Conservation (phyloP, 2,113 vertebrate genomes). For the Ahaetulla prasina region DNA sequence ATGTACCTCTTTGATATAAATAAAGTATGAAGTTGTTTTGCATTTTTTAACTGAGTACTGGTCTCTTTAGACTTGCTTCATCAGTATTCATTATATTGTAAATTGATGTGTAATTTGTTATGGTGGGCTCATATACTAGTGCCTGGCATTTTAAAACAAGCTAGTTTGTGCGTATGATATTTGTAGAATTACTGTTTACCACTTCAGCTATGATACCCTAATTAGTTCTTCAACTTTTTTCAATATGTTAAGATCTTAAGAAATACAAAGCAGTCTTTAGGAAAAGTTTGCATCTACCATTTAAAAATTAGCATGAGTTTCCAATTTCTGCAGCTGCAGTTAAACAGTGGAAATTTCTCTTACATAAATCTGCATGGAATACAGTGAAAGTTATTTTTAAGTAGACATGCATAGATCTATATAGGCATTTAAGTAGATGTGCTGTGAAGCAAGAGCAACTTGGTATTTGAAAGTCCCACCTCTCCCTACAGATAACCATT, state of each 20-base stretch:
- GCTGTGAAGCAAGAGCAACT: neutral
- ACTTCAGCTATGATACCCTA: conserved; percentile 34
- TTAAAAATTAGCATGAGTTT: accelerated
- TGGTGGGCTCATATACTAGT: conserved; percentile 48
- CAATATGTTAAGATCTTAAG: conserved; percentile 8
- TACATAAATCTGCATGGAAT: neutral
- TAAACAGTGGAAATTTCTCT: neutral
- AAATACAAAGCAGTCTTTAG: neutral
- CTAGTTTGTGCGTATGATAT: conserved; percentile 30
- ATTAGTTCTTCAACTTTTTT: conserved; percentile 31
- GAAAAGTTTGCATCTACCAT: neutral
- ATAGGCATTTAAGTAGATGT: neutral
- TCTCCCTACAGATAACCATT: neutral
- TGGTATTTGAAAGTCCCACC: neutral
- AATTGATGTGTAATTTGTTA: conserved; percentile 49
- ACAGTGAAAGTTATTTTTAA: neutral
- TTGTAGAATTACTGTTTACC: conserved; percentile 42
- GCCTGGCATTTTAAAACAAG: conserved; percentile 50
- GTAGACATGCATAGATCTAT: neutral
- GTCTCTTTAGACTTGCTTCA: conserved; percentile 35
- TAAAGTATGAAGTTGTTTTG: conserved; percentile 20
- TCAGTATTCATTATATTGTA: neutral
- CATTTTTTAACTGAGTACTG: conserved; percentile 18
- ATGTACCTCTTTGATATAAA: conserved; percentile 1
- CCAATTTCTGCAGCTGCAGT: neutral